Conservation (phyloP, 1,140 invertebrate genomes). For the Anastatus disparis region DNA sequence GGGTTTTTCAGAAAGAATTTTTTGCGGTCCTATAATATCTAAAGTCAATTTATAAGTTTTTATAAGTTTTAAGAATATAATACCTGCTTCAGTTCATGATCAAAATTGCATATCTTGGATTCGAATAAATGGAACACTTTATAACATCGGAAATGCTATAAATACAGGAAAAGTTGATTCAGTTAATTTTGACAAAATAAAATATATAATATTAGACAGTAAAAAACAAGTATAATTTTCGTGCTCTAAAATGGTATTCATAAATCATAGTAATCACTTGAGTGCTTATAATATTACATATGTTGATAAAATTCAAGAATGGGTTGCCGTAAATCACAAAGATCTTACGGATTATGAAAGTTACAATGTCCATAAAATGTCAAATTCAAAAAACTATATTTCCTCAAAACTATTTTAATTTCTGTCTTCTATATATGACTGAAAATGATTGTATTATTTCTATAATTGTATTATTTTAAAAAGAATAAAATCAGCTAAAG, state of each 20-base stretch:
- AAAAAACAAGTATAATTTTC: conserved; percentile 1
- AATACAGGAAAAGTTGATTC: neutral
- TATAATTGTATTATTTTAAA: too few relatives aligned
- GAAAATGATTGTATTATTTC: too few relatives aligned
- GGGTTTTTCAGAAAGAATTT: conserved; percentile 15
- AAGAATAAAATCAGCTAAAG: too few relatives aligned
- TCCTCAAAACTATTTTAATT: neutral
- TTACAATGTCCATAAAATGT: neutral
- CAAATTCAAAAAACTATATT: neutral
- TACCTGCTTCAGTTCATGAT: neutral
- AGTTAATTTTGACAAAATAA: neutral
- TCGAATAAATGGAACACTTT: conserved; percentile 10
- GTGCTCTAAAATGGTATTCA: neutral
- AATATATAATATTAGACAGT: neutral
- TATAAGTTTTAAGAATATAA: neutral
- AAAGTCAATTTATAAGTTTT: neutral
- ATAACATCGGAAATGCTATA: neutral
- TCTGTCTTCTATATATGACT: too few relatives aligned
- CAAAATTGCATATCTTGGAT: neutral
- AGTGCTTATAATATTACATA: neutral
- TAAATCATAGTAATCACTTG: neutral
- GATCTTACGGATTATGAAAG: neutral
- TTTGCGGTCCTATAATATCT: neutral
- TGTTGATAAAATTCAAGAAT: neutral
- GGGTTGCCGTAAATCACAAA: neutral